Evolutionary conservation across 2,797 vertebrate species (phyloP).

Genomic region (Trachurus trachurus): DNA sequence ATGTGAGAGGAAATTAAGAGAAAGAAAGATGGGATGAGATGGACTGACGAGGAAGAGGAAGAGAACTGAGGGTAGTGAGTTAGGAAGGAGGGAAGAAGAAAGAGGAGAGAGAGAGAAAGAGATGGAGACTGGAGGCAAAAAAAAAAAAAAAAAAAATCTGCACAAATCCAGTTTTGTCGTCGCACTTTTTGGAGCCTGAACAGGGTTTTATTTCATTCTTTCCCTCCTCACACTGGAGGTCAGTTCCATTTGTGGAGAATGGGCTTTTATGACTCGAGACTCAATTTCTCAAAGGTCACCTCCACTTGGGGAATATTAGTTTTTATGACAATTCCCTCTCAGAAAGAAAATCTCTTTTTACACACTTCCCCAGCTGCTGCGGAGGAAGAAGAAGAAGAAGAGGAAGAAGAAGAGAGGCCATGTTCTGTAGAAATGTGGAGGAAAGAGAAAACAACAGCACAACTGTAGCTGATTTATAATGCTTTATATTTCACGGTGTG

Average conservation of each 20-base stretch:
- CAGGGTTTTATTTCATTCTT: constrained; percentile 32
- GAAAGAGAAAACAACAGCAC: neutral
- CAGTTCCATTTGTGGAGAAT: constrained; percentile 52
- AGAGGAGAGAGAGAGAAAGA: neutral
- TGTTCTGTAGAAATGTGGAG: neutral
- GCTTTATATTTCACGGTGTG: neutral
- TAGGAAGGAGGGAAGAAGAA: no score
- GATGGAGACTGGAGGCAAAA: neutral
- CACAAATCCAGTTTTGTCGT: constrained; percentile 43
- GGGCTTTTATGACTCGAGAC: constrained; percentile 58
- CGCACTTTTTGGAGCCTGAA: constrained; percentile 28
- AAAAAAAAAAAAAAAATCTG: no score
- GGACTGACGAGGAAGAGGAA: neutral
- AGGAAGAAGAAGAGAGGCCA: neutral
- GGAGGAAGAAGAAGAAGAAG: no score
- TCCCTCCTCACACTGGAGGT: constrained; percentile 41
- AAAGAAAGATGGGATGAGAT: neutral
- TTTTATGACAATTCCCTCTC: constrained; percentile 51
- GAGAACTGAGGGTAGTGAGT: neutral
- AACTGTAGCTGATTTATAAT: neutral
- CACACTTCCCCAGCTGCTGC: constrained; percentile 27
- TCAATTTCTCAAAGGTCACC: constrained; percentile 67
- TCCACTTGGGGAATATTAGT: constrained; percentile 54
- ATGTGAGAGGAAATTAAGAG: neutral
- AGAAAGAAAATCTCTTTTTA: constrained; percentile 41